Evolutionary conservation across 2,888 invertebrate species (phyloP).

Genomic region (Acronicta alni): DNA sequence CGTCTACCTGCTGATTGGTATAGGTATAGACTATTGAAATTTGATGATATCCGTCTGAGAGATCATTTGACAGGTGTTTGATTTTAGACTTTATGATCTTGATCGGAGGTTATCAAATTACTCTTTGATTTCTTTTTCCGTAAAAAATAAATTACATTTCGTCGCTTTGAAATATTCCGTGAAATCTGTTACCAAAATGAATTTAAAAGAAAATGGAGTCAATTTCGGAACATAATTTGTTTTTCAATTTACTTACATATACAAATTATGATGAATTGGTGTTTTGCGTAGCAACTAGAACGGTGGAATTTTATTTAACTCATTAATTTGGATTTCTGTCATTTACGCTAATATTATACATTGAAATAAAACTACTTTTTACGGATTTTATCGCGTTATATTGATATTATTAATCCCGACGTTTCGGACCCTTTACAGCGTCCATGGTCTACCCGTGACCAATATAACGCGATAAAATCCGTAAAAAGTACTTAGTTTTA

Average conservation of each 20-base stretch:
- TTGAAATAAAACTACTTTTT: too few relatives aligned
- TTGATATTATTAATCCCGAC: too few relatives aligned
- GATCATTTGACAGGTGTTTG: neutral
- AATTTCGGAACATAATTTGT: constrained; percentile 23
- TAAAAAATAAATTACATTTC: neutral
- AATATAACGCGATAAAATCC: too few relatives aligned
- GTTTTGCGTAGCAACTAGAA: constrained; percentile 20
- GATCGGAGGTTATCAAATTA: neutral
- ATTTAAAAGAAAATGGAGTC: constrained; percentile 1
- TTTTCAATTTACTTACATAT: constrained; percentile 14
- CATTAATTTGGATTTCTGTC: neutral
- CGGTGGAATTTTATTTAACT: constrained; percentile 12
- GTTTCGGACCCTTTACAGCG: too few relatives aligned
- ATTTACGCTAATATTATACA: too few relatives aligned
- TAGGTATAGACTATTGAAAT: constrained; percentile 14
- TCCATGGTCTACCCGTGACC: too few relatives aligned
- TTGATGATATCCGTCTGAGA: constrained; percentile 12
- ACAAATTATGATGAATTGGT: constrained; percentile 20
- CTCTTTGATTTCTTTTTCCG: neutral
- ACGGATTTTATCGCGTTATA: too few relatives aligned
- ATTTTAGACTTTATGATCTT: constrained; percentile 9
- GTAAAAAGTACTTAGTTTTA: too few relatives aligned
- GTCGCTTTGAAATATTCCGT: neutral
- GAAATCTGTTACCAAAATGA: neutral
- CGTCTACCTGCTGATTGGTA: constrained; percentile 12